Evolutionary conservation across 2,113 vertebrate genomes (phyloP).

Genomic region (Sceloporus tristichus): DNA sequence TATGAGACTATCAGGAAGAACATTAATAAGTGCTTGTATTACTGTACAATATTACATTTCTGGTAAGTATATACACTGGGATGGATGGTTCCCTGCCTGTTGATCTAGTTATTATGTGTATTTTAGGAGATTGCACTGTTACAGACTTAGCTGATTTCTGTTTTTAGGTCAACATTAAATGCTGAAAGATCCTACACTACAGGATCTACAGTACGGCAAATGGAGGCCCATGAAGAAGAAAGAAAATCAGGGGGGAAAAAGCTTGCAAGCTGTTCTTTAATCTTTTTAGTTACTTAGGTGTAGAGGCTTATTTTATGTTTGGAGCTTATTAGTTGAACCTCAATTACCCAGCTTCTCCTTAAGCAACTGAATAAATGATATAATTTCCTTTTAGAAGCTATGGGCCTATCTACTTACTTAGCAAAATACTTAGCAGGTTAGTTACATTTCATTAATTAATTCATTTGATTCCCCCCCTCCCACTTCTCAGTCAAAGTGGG

Average conservation of each 20-base stretch:
- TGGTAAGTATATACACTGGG: neutral
- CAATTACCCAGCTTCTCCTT: neutral
- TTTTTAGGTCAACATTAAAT: neutral
- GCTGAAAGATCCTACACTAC: neutral
- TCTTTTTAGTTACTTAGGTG: neutral
- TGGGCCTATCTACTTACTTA: no score
- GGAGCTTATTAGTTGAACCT: neutral
- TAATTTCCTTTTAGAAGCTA: neutral
- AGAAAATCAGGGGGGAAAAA: no score
- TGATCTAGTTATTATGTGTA: neutral
- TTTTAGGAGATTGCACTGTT: neutral
- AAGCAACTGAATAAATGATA: neutral
- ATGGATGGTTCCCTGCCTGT: neutral
- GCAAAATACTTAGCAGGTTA: neutral
- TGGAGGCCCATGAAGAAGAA: neutral
- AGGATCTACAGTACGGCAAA: neutral
- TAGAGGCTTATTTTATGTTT: neutral
- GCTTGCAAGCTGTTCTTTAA: neutral
- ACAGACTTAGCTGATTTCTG: neutral
- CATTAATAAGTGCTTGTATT: neutral
- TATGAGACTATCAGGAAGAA: neutral
- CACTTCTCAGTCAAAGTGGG: no score
- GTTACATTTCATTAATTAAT: neutral
- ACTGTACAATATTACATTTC: neutral
- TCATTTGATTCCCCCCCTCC: no score